Conservation (phyloP, 1,140 invertebrate species). For the Choristoneura fumiferana region DNA sequence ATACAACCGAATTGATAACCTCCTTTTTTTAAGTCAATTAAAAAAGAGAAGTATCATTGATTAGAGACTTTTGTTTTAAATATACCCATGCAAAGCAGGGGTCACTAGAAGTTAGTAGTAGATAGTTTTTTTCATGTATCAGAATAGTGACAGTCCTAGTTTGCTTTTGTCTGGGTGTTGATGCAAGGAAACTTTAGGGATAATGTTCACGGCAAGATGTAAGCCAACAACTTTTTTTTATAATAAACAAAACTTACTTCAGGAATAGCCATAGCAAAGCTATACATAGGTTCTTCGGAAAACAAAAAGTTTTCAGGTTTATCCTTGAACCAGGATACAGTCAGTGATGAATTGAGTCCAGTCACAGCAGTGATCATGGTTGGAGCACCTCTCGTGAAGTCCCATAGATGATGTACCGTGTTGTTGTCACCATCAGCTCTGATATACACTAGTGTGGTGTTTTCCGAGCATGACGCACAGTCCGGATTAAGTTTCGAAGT, state of each 20-base stretch:
- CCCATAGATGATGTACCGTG: slow-evolving; percentile 81
- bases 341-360: slow-evolving; percentile 57
- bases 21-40: too few relatives aligned
- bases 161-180: too few relatives aligned
- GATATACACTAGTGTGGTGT: slow-evolving; percentile 73
- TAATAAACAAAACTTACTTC: slow-evolving; percentile 71
- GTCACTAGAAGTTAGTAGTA: too few relatives aligned
- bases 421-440: slow-evolving; percentile 75
- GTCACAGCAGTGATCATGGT: slow-evolving; percentile 76
- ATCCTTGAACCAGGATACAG: slow-evolving; percentile 71
- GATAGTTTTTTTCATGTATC: too few relatives aligned
- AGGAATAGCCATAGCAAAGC: slow-evolving; percentile 77
- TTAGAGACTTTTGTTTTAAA: too few relatives aligned
- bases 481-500: slow-evolving; percentile 56
- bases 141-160: too few relatives aligned
- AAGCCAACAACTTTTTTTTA: too few relatives aligned
- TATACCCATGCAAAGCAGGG: too few relatives aligned
- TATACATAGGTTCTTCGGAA: slow-evolving; percentile 72
- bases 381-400: slow-evolving; percentile 77
- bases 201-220: too few relatives aligned
- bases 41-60: too few relatives aligned
- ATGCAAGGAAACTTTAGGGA: too few relatives aligned
- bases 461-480: slow-evolving; percentile 40
- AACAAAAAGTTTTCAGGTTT: slow-evolving; percentile 62
- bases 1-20: too few relatives aligned